phyloP scores from a whole-genome alignment of 2,888 invertebrate species.

The Lochmaea crataegi region DNA sequence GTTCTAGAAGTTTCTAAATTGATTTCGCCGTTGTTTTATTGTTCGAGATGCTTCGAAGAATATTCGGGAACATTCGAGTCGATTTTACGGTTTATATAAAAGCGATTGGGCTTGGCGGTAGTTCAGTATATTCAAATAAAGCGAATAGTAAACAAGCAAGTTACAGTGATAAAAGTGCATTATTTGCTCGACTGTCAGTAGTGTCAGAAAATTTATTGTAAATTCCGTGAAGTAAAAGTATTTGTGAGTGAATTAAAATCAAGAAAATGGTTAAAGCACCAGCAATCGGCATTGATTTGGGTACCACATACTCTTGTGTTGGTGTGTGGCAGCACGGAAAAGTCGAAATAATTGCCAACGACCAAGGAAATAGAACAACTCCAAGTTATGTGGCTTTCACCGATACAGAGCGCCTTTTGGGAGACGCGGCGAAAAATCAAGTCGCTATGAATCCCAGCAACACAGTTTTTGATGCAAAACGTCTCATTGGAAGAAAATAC shows the following conservation, averaged over 20 bases:
- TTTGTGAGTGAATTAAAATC: neutral
- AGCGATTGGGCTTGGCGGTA: conserved; percentile 25
- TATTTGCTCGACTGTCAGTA: neutral
- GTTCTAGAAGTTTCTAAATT: neutral
- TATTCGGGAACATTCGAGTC: conserved; percentile 16
- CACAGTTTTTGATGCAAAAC: conserved; percentile 78
- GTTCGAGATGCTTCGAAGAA: neutral
- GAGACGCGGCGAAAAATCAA: conserved; percentile 79
- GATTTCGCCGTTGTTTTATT: too few relatives aligned
- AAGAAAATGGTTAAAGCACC: conserved; percentile 63
- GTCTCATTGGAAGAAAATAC: conserved; percentile 84
- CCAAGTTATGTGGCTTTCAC: conserved; percentile 83
- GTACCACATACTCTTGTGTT: conserved; percentile 89
- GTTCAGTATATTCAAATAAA: conserved; percentile 30
- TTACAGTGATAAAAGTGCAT: conserved; percentile 55
- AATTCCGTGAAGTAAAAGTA: conserved; percentile 11
- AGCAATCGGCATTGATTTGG: conserved; percentile 84
- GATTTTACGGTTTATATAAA: conserved; percentile 38
- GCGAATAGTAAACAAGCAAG: conserved; percentile 23
- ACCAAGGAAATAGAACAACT: conserved; percentile 86
- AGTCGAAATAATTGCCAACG: conserved; percentile 88
- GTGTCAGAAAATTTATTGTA: neutral
- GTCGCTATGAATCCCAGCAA: conserved; percentile 80
- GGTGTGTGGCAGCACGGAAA: conserved; percentile 86
- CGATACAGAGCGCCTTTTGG: conserved; percentile 75